Conservation (phyloP, 1,140 invertebrate species). For the Camponotus pennsylvanicus region DNA sequence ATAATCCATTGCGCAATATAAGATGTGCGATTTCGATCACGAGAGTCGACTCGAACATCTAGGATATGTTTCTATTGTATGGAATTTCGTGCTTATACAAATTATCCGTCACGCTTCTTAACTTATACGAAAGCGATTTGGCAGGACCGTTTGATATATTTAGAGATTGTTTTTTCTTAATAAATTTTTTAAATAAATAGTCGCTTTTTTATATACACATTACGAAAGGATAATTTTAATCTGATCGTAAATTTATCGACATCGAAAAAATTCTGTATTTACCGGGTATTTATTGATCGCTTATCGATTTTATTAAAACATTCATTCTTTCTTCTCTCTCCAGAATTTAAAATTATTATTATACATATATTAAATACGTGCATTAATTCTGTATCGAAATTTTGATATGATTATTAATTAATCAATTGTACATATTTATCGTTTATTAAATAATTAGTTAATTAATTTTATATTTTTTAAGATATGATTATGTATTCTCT, state of each 20-base stretch:
- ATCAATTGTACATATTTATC: too few species aligned
- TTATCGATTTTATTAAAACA: neutral
- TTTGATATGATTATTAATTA: neutral
- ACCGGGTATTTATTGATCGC: neutral
- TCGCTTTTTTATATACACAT: neutral
- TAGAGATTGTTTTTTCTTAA: neutral
- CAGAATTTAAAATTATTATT: neutral
- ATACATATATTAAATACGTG: neutral
- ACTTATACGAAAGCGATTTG: neutral
- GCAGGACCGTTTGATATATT: neutral
- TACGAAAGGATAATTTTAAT: neutral
- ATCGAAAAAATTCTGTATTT: too few species aligned
- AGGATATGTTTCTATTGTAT: too few species aligned
- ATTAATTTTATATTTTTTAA: too few species aligned
- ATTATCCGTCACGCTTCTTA: neutral
- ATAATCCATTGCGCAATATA: slow-evolving; percentile 28
- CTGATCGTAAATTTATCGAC: neutral
- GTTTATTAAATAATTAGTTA: neutral
- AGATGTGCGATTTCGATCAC: neutral
- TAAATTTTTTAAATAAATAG: neutral
- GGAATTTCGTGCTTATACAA: too few species aligned
- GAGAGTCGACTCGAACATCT: neutral
- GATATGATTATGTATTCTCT: neutral
- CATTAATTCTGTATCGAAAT: neutral
- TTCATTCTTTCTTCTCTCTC: neutral